Conservation (phyloP, 2,888 invertebrate species). For the Argyresthia albistria region DNA sequence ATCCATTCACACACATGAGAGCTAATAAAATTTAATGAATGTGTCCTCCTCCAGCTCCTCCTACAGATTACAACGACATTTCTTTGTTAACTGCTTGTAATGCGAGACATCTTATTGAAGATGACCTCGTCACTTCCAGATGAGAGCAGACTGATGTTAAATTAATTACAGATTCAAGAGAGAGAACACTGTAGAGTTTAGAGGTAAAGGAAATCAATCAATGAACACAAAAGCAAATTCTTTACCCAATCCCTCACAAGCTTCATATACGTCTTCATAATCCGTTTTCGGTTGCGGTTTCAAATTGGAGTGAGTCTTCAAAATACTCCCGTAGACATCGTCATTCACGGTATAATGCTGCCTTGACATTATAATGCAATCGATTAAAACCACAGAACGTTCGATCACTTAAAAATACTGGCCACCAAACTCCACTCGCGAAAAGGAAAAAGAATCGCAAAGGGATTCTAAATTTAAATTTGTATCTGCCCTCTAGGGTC, state of each 20-base stretch:
- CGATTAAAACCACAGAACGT: conserved; percentile 18
- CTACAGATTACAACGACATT: not conserved
- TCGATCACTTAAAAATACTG: conserved; percentile 22
- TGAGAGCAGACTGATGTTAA: no score
- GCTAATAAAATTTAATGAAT: conserved; percentile 13
- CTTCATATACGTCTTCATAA: conserved; percentile 55
- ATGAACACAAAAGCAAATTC: no score
- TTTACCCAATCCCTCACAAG: conserved; percentile 55
- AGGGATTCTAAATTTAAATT: conserved; percentile 65
- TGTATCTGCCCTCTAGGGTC: conserved; percentile 32
- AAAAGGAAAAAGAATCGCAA: conserved; percentile 32
- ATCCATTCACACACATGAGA: conserved; percentile 9
- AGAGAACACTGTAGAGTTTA: no score
- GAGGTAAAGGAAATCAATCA: no score
- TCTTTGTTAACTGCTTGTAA: not conserved
- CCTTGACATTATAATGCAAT: conserved; percentile 26
- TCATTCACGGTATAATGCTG: conserved; percentile 60
- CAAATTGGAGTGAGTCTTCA: conserved; percentile 38
- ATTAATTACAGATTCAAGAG: no score
- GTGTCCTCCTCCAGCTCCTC: not conserved
- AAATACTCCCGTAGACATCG: conserved; percentile 58
- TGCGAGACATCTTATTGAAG: not conserved
- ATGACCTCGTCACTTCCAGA: not conserved
- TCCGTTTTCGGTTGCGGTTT: conserved; percentile 31
- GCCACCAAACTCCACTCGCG: conserved; percentile 21